Evolutionary conservation across 2,797 vertebrate species (phyloP).

Genomic region (Mionectes olivaceus): DNA sequence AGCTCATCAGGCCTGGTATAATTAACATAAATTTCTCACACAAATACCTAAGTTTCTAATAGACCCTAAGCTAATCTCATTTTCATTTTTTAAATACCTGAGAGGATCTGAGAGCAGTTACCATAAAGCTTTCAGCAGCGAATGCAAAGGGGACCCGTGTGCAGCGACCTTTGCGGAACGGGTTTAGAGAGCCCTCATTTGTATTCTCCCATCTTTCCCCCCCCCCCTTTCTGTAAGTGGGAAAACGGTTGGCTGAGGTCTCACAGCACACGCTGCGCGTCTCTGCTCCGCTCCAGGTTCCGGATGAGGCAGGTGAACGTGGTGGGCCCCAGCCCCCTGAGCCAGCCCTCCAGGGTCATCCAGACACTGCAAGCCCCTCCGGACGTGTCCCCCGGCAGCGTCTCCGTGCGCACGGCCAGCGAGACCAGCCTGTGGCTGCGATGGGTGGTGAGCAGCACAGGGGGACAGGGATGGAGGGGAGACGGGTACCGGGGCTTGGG

Average conservation of each 20-base stretch:
- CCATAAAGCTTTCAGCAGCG: not conserved
- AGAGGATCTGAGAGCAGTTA: conserved; percentile 25
- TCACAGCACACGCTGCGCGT: accelerated
- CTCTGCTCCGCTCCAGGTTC: conserved; percentile 80
- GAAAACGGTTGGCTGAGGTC: accelerated
- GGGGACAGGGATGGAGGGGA: not conserved
- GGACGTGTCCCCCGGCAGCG: conserved; percentile 85
- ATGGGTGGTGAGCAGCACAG: conserved; percentile 85
- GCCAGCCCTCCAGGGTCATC: conserved; percentile 89
- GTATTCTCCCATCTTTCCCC: not conserved
- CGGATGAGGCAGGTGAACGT: conserved; percentile 92
- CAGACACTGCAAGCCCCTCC: conserved; percentile 93
- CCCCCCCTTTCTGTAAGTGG: not conserved
- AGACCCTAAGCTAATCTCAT: conserved; percentile 61
- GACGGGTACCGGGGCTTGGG: not conserved
- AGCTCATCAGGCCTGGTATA: conserved; percentile 62
- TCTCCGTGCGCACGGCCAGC: conserved; percentile 88
- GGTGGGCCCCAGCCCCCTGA: conserved; percentile 87
- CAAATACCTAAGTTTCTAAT: conserved; percentile 64
- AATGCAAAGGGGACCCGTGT: not conserved
- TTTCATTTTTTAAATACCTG: conserved; percentile 66
- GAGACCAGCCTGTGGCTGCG: conserved; percentile 90
- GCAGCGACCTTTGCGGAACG: not conserved
- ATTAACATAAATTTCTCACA: conserved; percentile 66
- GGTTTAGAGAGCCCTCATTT: not conserved